Conservation (phyloP, 2,797 vertebrate genomes). For the Botia almorhae region DNA sequence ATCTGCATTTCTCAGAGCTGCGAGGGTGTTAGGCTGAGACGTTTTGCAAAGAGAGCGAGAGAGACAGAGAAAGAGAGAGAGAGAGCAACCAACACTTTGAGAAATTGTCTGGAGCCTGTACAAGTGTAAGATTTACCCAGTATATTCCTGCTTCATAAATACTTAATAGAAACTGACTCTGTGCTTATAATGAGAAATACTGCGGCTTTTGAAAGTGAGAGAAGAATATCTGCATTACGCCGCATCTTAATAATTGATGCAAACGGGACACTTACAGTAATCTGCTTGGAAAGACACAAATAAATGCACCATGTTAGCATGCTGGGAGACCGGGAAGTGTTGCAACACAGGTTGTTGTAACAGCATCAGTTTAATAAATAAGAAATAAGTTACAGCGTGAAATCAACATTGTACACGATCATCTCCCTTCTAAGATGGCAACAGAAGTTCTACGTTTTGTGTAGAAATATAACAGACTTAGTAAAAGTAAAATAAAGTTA, state of each 20-base stretch:
- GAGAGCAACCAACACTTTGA: constrained; percentile 31
- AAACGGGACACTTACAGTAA: constrained; percentile 34
- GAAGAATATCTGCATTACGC: constrained; percentile 38
- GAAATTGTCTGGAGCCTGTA: constrained; percentile 41
- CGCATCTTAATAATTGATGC: constrained; percentile 49
- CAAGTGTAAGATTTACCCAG: constrained; percentile 46
- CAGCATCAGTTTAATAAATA: neutral
- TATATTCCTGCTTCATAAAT: constrained; percentile 53
- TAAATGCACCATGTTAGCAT: constrained; percentile 18
- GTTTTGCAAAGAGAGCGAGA: constrained; percentile 24
- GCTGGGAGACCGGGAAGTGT: neutral
- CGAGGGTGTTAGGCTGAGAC: constrained; percentile 38
- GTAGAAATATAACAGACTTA: neutral
- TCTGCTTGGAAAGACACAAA: constrained; percentile 41
- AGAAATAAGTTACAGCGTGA: neutral
- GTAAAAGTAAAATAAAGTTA: no score
- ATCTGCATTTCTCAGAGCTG: constrained; percentile 33
- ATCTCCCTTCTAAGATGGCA: neutral
- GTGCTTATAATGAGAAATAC: constrained; percentile 49
- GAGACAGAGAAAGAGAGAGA: constrained; percentile 17
- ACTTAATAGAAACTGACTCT: constrained; percentile 51
- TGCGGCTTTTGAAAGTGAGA: constrained; percentile 40
- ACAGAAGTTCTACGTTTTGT: neutral
- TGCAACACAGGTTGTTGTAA: neutral
- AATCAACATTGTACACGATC: neutral